Evolutionary conservation across 2,797 vertebrate species (phyloP).

Genomic region (Micrastur ruficollis): DNA sequence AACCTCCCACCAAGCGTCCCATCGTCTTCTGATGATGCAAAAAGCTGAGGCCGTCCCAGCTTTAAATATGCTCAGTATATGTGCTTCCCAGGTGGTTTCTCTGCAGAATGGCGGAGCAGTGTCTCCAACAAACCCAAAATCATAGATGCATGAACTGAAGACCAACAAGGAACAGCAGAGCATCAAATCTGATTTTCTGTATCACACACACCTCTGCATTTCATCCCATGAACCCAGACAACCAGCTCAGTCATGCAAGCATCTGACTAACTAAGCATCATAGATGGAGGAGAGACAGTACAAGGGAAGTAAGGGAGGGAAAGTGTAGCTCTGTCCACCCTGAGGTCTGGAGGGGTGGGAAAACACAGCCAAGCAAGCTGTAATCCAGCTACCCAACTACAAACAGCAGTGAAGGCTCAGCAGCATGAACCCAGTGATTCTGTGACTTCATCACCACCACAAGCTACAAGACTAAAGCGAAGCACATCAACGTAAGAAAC

Average conservation of each 20-base stretch:
- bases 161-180: not conserved
- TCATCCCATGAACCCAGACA: not conserved
- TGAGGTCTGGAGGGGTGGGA: not conserved
- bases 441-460: not conserved
- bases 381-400: not conserved
- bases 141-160: not conserved
- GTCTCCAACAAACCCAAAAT: not conserved
- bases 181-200: not conserved
- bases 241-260: not conserved
- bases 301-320: not conserved
- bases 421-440: not conserved
- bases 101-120: not conserved
- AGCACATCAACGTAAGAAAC: not conserved
- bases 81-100: not conserved
- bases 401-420: not conserved
- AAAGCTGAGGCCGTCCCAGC: not conserved
- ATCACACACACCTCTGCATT: not conserved
- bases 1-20: not conserved
- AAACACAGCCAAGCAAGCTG: not conserved
- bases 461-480: not conserved
- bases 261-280: not conserved
- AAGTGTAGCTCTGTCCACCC: not conserved
- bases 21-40: not conserved
- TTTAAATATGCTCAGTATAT: not conserved
- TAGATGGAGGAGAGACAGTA: not conserved